Base-by-base conservation (phyloP, 2,888 invertebrate species). In the Fabriciana adippe region DNA sequence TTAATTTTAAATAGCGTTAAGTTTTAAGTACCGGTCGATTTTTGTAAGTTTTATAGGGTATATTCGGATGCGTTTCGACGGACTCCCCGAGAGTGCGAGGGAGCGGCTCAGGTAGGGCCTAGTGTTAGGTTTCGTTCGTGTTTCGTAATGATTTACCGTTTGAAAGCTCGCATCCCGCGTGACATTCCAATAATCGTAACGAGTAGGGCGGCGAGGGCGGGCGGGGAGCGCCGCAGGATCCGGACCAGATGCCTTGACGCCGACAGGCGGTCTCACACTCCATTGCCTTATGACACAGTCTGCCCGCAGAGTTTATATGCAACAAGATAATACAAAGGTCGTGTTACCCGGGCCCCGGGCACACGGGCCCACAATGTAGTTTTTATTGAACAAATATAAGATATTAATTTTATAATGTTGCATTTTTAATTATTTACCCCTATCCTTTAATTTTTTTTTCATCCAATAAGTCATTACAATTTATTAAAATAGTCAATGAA, bases 41-140 rank as follows among this genome's bases (percentile, higher is more conserved):
- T 61, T 93, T 93, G 92, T 93, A 93, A 92, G 93, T 93, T 93
- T 93, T 92, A 90, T 93, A 93, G 92, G 91, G 89, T 90, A 89
- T 86, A 86, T 85, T 87, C 79, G 86, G 82, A 88, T 86, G 90
- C 86, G 89, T 83, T 79, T 76, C 78, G 76, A 84, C 78, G 82
- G 35, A 41, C 35, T 41, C 35, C 35, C 35, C 35, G 35, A 11
- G 35, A 41, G 35, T 41, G 35, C 35, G 35, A 41, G 35, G 35
- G 84, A 82, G 83, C 76, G 87, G 84, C 84, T 83, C 83, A 80
- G 75, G 76, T 75, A 72, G 84, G 84, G 84, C 84, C 85, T 83
- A 86, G 86, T 71, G 80, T 88, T 87, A 87, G 87, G 81, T 88
- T 88, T 86, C 78, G 86, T 88, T 90, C 86, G 82, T 88, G 85